Evolutionary conservation across 2,797 vertebrate species (phyloP), one percentile per base, ranked within the genome.

Genomic region (Diglossa cyanea): DNA sequence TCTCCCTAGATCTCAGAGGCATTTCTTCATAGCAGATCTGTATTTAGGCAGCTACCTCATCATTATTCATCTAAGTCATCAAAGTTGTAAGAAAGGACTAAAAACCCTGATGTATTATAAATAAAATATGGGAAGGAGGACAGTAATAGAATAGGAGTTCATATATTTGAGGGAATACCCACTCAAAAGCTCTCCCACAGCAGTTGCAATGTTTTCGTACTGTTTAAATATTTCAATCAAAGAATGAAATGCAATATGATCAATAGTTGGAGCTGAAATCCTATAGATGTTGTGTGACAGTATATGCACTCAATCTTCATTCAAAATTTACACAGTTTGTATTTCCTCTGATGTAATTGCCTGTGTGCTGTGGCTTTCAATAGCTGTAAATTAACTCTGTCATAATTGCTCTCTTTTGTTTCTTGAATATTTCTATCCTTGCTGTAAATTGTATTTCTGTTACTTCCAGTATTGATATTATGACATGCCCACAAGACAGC

Each of bases 51-150:
- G 80, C 61, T 68, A 91, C 72, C 87, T 97, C 75, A 90, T 97
- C 91, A 88, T 91, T 95, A 91, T 98, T 97, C 93, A 95, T 97
- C 95, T 93, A 95, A 91, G 93, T 88, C 95, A 97, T 97, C 97
- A 96, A 96, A 96, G 96, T 94, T 97, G 97, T 95, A 94, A 97
- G 95, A 95, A 97, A 97, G 75, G 67, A 94, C 96, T 96, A 88
- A 97, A 97, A 97, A 95, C 67, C 87, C 84, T 89, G 88, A 93
- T 93, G 71, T 84, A 62, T 86, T 95, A 90, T 95, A 92, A 96
- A 96, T 97, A 96, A 97, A 97, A 97, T 96, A 97, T 92, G 78
- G 80, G 86, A 78, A 89, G 61, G 50, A 71, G 86, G 92, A 90
- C 86, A 82, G 74, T 95, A 94, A 94, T 95, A 94, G 94, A 97